Evolutionary conservation across 2,113 vertebrate genomes (phyloP), one percentile per base, ranked within the genome.

Genomic region (Tenrec ecaudatus): DNA sequence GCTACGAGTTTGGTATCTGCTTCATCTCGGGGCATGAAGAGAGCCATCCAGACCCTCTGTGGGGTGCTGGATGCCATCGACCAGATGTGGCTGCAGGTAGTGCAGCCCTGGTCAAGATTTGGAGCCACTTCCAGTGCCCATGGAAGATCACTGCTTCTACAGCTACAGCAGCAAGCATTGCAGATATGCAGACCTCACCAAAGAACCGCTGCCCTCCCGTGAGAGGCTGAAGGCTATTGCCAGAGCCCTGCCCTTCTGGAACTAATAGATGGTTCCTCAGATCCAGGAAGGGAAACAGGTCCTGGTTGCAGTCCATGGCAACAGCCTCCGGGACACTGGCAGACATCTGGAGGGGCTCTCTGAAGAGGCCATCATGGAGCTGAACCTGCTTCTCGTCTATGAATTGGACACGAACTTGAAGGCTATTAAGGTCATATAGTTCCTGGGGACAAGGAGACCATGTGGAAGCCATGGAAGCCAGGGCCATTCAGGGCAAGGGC

Each of bases 351-450:
- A 99, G 96, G 98, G 98, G 83, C 99, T 99, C 98, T 99, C 99
- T 0, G 99, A 99, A 82, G 99, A 98, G 88, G 99, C 99, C 93
- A 99, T 99, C 97, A 99, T 99, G 99, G 99, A 99, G 98, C 98
- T 99, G 96, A 99, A 99, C 97, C 98, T 99, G 94, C 99, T 99
- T 40, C 99, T 99, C 0, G 99, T 99, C 76, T 99, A 99, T 0
- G 99, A 99, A 96, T 97, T 99, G 97, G 99, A 99, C 90, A 99
- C 99, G 91, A 97, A 99, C 97, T 98, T 99, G 97, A 99, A 99
- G 97, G 99, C 99, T 0, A 92, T 99, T 38, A 99, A 99, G 97
- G 99, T 99, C 95, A 99, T 99, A 99, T 98, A 99, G 96, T 99
- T 99, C 98, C 98, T 99, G 99, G 99, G 0, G 99, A 99, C 43